Conservation (phyloP, 2,797 vertebrate species). For the Premnoplex brunnescens region DNA sequence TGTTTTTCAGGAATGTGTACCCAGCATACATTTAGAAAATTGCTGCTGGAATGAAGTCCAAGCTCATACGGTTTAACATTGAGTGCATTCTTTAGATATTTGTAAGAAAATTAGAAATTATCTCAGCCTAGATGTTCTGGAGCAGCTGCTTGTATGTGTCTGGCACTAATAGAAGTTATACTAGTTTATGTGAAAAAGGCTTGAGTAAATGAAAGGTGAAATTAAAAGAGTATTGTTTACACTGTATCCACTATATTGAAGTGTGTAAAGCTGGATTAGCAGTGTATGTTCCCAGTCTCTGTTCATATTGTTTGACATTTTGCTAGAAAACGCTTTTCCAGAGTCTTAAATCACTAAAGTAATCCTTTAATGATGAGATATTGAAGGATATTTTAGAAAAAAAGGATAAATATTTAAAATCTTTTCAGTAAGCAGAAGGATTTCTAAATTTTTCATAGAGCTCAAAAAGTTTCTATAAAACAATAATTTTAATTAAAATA, state of each 20-base stretch:
- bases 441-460: not conserved
- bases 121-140: not conserved
- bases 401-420: not conserved
- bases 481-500: not conserved
- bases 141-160: not conserved
- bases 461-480: not conserved
- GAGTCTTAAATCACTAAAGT: constrained; percentile 2
- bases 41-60: constrained; percentile 12
- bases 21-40: not conserved
- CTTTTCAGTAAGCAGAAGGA: not conserved
- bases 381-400: not conserved
- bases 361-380: not conserved
- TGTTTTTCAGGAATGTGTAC: not conserved
- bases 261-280: constrained; percentile 15
- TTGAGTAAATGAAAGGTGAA: constrained; percentile 24
- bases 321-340: constrained; percentile 3
- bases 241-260: not conserved
- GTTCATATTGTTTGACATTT: constrained; percentile 47
- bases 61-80: not conserved
- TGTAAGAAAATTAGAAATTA: not conserved
- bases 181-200: not conserved
- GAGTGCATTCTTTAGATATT: not conserved
- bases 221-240: constrained; percentile 50
- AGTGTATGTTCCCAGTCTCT: not conserved
- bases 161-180: not conserved